Percentiles rank a stretch among this genome's conserved stretches.
Evolutionary conservation across 2,113 vertebrate species (phyloP).

Genomic region (Pelodiscus sinensis): DNA sequence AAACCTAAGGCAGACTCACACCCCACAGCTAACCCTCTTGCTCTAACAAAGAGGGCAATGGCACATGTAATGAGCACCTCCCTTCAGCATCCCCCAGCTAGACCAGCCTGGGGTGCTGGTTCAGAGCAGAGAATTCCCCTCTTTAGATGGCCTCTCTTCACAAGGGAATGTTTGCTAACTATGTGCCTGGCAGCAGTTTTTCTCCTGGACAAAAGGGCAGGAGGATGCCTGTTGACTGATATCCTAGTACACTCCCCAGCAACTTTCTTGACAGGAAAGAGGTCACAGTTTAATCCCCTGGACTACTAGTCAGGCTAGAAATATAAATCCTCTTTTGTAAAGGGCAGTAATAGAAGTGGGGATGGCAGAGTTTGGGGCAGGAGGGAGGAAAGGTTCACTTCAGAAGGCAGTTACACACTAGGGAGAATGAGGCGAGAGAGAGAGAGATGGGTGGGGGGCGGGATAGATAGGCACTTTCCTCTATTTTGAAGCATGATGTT

Average conservation of each 20-base stretch:
- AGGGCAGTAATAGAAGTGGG: background rate
- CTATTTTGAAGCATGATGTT: background rate
- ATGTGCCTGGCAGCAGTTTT: background rate
- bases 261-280: slow-evolving; percentile 9
- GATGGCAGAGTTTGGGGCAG: background rate
- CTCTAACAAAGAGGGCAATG: background rate
- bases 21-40: rapidly evolving
- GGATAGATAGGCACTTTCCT: background rate
- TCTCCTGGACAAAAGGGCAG: rapidly evolving
- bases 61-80: background rate
- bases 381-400: background rate
- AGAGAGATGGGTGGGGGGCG: background rate
- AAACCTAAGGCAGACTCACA: background rate
- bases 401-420: background rate
- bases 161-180: background rate
- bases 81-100: background rate
- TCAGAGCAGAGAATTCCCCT: slow-evolving; percentile 22
- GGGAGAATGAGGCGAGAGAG: background rate
- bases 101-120: background rate
- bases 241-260: background rate
- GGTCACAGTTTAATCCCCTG: background rate
- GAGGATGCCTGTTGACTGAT: rapidly evolving
- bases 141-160: background rate
- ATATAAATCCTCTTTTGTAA: background rate
- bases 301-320: background rate